Evolutionary conservation across 2,797 vertebrate genomes (phyloP).

Genomic region (Dipus sagitta): DNA sequence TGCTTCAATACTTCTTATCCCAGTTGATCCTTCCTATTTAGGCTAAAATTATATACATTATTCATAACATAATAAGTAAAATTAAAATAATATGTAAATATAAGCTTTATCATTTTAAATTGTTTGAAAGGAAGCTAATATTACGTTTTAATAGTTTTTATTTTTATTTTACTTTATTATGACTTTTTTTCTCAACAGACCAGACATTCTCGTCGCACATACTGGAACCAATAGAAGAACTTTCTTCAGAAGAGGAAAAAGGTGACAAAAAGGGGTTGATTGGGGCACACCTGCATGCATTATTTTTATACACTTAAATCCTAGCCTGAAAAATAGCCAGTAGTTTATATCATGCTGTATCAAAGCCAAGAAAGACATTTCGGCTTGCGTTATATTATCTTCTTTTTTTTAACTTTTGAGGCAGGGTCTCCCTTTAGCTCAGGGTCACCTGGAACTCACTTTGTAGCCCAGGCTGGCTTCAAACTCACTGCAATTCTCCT

Average conservation of each 20-base stretch:
- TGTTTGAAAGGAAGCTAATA: constrained; percentile 52
- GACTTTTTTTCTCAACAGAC: constrained; percentile 88
- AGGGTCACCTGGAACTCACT: too few species aligned
- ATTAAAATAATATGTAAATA: too few species aligned
- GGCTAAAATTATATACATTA: not conserved
- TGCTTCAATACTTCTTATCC: not conserved
- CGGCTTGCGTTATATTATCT: not conserved
- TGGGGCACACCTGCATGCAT: constrained; percentile 32
- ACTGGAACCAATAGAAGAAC: constrained; percentile 91
- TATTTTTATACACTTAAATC: not conserved
- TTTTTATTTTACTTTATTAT: constrained; percentile 84
- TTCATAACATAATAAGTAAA: too few species aligned
- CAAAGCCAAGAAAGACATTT: not conserved
- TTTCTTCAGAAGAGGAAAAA: constrained; percentile 91
- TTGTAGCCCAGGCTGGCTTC: too few species aligned
- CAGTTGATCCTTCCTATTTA: constrained; percentile 1
- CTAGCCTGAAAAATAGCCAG: not conserved
- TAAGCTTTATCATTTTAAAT: not conserved
- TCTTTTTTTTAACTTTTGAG: too few species aligned
- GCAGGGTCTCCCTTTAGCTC: too few species aligned
- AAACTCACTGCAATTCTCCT: too few species aligned
- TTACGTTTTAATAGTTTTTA: constrained; percentile 84
- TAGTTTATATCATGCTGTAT: not conserved
- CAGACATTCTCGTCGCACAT: constrained; percentile 86
- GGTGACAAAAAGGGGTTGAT: constrained; percentile 84